Evolutionary conservation across 2,113 vertebrate genomes (phyloP), one percentile per base, ranked within the genome.

Genomic region (Fukomys damarensis): DNA sequence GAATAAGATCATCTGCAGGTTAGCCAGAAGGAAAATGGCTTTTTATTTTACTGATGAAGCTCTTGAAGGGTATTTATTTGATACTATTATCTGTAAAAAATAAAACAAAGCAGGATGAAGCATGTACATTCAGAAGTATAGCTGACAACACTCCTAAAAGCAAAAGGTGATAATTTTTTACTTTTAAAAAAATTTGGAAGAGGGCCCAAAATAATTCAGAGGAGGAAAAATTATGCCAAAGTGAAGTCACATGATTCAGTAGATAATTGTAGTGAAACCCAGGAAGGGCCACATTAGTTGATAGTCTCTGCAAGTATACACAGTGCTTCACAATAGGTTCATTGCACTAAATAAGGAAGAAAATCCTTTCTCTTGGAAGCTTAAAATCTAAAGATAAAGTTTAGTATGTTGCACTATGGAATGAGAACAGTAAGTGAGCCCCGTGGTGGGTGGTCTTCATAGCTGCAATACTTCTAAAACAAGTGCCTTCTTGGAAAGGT

Each of bases 311-410:
- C 68, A 97, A 97, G 94, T 91, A 91, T 95, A 86, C 85, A 97
- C 91, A 94, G 79, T 86, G 87, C 89, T 95, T 96, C 92, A 97
- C 79, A 91, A 95, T 97, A 96, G 54, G 65, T 90, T 95, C 94
- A 97, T 88, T 96, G 82, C 89, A 94, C 82, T 91, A 96, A 98
- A 97, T 94, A 98, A 97, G 97, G 77, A 80, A 96, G 93, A 93
- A 97, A 98, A 97, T 97, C 91, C 94, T 97, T 96, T 97, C 77
- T 96, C 93, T 81, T 56, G 92, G 74, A 82, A 97, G 88, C 54
- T 96, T 94, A 93, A 38, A 95, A 35, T 96, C 92, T 97, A 92
- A 97, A 96, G 82, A 90, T 79, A 94, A 91, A 97, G 95, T 93
- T 86, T 97, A 79, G 86, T 97, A 56, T 13, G 1, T 22, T 76